Evolutionary conservation across 2,888 invertebrate genomes (phyloP).

Genomic region (Morpho achilles): DNA sequence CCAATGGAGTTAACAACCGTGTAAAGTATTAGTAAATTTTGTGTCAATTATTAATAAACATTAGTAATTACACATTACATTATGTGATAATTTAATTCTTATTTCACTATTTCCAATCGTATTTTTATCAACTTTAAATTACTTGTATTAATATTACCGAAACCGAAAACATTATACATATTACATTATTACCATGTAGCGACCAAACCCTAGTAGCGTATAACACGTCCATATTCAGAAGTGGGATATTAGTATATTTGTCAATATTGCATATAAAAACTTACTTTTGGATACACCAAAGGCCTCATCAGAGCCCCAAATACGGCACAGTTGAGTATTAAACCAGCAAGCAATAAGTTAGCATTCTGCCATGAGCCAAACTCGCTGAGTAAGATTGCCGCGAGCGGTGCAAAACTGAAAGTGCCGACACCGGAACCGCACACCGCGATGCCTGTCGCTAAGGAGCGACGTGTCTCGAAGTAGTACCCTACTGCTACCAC

Average conservation of each 20-base stretch:
- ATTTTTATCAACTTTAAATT: too few species aligned
- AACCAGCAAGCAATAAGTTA: constrained; percentile 93
- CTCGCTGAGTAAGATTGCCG: constrained; percentile 85
- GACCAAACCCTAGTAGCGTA: too few species aligned
- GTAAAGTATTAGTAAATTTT: too few species aligned
- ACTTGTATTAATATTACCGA: too few species aligned
- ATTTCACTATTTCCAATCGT: too few species aligned
- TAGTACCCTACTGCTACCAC: constrained; percentile 98
- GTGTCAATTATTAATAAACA: too few species aligned
- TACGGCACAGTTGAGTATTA: constrained; percentile 94
- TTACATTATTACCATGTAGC: too few species aligned
- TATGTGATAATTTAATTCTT: too few species aligned
- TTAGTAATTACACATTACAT: too few species aligned
- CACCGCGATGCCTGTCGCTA: constrained; percentile 97
- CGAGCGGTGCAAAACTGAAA: constrained; percentile 96
- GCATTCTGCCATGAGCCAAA: constrained; percentile 94
- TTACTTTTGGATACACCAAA: constrained; percentile 85
- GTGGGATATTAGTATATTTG: neutral
- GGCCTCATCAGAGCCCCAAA: constrained; percentile 92
- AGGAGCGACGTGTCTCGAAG: constrained; percentile 95
- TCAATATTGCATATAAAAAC: constrained; percentile 1
- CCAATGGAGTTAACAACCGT: too few species aligned
- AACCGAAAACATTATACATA: too few species aligned
- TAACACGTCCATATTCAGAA: too few species aligned
- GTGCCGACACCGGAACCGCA: constrained; percentile 97